A percentile compares a stretch with the other conserved stretches of the same genome.
Evolutionary conservation across 2,888 invertebrate species (phyloP).

Genomic region (Cantharis rustica): DNA sequence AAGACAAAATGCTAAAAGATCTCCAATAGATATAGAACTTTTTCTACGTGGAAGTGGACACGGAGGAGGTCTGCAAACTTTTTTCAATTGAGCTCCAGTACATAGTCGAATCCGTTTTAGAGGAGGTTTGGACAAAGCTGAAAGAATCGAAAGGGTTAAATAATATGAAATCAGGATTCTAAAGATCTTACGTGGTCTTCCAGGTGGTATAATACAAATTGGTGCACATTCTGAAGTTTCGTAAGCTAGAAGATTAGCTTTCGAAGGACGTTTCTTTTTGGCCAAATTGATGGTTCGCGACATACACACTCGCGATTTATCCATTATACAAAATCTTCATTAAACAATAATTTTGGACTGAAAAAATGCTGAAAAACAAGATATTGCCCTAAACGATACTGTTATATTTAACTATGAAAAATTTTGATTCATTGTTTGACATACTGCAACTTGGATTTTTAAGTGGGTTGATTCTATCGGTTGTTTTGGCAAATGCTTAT

Average conservation of each 20-base stretch:
- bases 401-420: not conserved
- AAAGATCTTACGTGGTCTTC: not conserved
- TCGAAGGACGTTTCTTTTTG: constrained; percentile 42
- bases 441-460: not conserved
- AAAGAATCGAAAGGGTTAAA: not conserved
- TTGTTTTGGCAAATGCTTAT: too few relatives aligned
- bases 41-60: constrained; percentile 47
- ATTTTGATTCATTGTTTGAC: not conserved
- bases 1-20: constrained; percentile 39
- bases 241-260: constrained; percentile 33
- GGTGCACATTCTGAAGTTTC: not conserved
- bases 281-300: constrained; percentile 48
- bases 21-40: constrained; percentile 12
- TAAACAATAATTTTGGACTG: not conserved
- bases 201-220: not conserved
- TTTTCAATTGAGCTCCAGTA: constrained; percentile 51
- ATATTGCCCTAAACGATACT: not conserved
- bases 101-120: constrained; percentile 51
- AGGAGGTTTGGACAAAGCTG: constrained; percentile 25
- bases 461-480: not conserved
- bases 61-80: constrained; percentile 46
- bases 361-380: not conserved
- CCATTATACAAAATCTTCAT: constrained; percentile 13
- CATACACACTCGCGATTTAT: constrained; percentile 36
- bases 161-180: not conserved